Evolutionary conservation across 2,888 invertebrate species (phyloP).

Genomic region (Orthosia incerta): DNA sequence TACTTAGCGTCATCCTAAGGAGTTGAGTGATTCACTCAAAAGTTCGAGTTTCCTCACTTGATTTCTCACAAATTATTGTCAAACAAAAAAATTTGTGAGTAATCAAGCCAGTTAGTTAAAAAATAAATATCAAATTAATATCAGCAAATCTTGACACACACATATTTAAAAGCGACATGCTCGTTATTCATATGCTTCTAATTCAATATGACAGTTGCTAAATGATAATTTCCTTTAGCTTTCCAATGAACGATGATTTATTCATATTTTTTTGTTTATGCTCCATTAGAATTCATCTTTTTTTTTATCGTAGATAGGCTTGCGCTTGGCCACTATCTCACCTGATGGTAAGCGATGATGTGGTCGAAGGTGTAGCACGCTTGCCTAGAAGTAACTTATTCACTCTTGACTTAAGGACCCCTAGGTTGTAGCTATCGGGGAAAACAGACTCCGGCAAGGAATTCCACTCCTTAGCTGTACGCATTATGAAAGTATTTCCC

Average conservation of each 20-base stretch:
- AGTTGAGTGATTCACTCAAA: background rate
- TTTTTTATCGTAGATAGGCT: too few relatives aligned
- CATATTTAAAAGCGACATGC: slow-evolving; percentile 12
- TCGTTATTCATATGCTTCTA: slow-evolving; percentile 24
- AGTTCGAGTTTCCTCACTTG: background rate
- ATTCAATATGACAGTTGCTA: slow-evolving; percentile 34
- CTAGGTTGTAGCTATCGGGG: too few relatives aligned
- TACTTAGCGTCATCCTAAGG: background rate
- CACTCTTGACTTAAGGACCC: too few relatives aligned
- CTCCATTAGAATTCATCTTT: background rate
- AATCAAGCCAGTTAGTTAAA: too few relatives aligned
- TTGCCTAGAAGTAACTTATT: too few relatives aligned
- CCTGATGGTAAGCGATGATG: too few relatives aligned
- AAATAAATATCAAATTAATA: slow-evolving; percentile 21
- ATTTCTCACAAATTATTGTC: slow-evolving; percentile 3
- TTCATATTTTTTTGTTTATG: background rate
- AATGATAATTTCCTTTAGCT: slow-evolving; percentile 31
- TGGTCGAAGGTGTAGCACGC: too few relatives aligned
- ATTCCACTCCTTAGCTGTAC: too few relatives aligned
- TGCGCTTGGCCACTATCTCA: too few relatives aligned
- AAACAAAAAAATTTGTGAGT: too few relatives aligned
- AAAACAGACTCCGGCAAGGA: too few relatives aligned
- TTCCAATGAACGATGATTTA: slow-evolving; percentile 4
- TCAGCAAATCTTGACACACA: background rate
- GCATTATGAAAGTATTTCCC: too few relatives aligned